Conservation (phyloP, 1,140 invertebrate species). For the Papilio dardanus region DNA sequence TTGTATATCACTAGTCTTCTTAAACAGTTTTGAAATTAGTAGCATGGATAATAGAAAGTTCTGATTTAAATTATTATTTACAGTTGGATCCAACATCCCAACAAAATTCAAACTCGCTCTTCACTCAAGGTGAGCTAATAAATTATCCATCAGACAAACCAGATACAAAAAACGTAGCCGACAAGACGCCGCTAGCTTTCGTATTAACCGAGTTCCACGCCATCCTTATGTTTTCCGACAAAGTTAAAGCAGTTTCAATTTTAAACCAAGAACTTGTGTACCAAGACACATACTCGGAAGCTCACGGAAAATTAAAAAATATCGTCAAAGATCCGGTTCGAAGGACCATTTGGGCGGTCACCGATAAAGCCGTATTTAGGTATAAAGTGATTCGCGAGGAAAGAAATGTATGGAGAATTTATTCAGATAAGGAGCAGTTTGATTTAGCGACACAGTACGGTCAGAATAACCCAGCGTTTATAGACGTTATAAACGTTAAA, state of each 20-base stretch:
- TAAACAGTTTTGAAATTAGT: background rate
- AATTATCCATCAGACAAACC: slow-evolving; percentile 79
- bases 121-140: slow-evolving; percentile 85
- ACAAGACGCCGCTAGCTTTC: slow-evolving; percentile 87
- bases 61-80: slow-evolving; percentile 49
- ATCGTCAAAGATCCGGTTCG: slow-evolving; percentile 92
- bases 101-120: slow-evolving; percentile 83
- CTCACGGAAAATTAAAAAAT: slow-evolving; percentile 90
- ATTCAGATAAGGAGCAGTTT: slow-evolving; percentile 93
- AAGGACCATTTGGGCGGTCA: slow-evolving; percentile 94
- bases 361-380: slow-evolving; percentile 92
- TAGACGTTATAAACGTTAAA: slow-evolving; percentile 93
- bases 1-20: background rate
- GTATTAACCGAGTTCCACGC: slow-evolving; percentile 96
- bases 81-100: slow-evolving; percentile 83
- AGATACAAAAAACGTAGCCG: slow-evolving; percentile 54
- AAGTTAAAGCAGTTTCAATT: slow-evolving; percentile 92
- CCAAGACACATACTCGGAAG: slow-evolving; percentile 92
- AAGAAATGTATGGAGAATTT: slow-evolving; percentile 94
- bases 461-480: slow-evolving; percentile 88
- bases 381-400: slow-evolving; percentile 94
- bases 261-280: slow-evolving; percentile 94
- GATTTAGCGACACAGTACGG: slow-evolving; percentile 93
- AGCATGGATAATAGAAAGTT: background rate
- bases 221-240: slow-evolving; percentile 91